Conservation (phyloP, 2,797 vertebrate genomes). For the Cichlasoma orientale region DNA sequence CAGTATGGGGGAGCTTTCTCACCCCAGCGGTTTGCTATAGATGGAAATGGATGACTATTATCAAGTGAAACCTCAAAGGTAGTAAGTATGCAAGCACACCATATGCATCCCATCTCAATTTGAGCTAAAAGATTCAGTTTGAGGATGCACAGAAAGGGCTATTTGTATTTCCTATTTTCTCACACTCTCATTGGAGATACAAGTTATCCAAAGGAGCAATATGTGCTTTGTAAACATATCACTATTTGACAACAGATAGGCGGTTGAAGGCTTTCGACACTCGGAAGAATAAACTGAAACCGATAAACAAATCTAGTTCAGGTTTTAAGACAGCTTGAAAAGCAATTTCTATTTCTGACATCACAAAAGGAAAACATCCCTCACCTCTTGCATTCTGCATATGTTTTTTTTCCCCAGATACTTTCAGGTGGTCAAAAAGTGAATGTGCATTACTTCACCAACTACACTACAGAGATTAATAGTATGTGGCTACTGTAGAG, state of each 20-base stretch:
- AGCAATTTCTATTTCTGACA: constrained; percentile 48
- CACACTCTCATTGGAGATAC: constrained; percentile 35
- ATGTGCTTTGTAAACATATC: constrained; percentile 57
- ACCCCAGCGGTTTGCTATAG: constrained; percentile 53
- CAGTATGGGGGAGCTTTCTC: constrained; percentile 50
- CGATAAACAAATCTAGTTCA: constrained; percentile 62
- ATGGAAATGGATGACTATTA: constrained; percentile 64
- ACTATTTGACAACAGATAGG: constrained; percentile 54
- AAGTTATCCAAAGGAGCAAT: constrained; percentile 32
- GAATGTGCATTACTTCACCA: constrained; percentile 6
- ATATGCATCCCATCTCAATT: constrained; percentile 50
- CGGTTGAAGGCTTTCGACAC: constrained; percentile 42
- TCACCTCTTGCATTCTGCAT: background rate
- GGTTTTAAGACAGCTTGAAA: constrained; percentile 22
- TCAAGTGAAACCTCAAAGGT: constrained; percentile 57
- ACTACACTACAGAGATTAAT: background rate
- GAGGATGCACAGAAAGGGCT: constrained; percentile 35
- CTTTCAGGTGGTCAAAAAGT: constrained; percentile 12
- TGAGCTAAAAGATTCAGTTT: constrained; percentile 52
- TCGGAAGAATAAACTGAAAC: constrained; percentile 51
- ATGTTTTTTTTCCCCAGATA: background rate
- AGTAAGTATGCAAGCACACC: constrained; percentile 47
- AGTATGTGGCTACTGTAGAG: background rate
- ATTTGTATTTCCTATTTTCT: constrained; percentile 45
- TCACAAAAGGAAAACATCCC: constrained; percentile 23